Percentiles rank a stretch among this genome's conserved stretches.
Evolutionary conservation across 2,888 invertebrate genomes (phyloP).

Genomic region (Nomada hirtipes): DNA sequence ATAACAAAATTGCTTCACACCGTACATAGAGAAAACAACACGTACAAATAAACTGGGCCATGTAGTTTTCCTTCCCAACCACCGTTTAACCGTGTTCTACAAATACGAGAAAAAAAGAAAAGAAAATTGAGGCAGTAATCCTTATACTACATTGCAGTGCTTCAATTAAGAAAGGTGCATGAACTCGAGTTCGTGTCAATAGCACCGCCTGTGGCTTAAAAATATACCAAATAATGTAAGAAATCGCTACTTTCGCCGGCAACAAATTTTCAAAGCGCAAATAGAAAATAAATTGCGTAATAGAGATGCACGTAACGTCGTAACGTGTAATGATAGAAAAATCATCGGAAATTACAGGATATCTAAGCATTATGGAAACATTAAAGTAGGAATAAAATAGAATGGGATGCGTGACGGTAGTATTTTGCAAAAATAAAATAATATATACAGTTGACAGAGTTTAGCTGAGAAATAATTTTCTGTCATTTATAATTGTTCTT

Average conservation of each 20-base stretch:
- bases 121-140: not conserved
- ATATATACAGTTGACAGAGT: too few relatives aligned
- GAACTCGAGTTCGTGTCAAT: not conserved
- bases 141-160: not conserved
- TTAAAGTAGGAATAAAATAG: too few relatives aligned
- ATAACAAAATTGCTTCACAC: too few relatives aligned
- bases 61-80: not conserved
- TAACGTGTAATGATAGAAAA: too few relatives aligned
- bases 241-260: not conserved
- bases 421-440: too few relatives aligned
- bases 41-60: not conserved
- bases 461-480: too few relatives aligned
- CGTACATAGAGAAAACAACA: not conserved
- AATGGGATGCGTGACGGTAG: too few relatives aligned
- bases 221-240: not conserved
- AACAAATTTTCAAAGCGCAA: not conserved
- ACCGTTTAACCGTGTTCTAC: not conserved
- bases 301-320: not conserved
- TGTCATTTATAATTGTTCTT: too few relatives aligned
- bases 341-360: too few relatives aligned
- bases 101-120: not conserved
- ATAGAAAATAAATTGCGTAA: not conserved
- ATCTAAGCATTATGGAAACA: too few relatives aligned
- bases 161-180: constrained; percentile 17
- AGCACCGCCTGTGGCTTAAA: constrained; percentile 9